These are phyloP conservation scores for Molossus molossus DNA, from an alignment of 2,797 vertebrate species.

Conservation along the genomic window DNA sequence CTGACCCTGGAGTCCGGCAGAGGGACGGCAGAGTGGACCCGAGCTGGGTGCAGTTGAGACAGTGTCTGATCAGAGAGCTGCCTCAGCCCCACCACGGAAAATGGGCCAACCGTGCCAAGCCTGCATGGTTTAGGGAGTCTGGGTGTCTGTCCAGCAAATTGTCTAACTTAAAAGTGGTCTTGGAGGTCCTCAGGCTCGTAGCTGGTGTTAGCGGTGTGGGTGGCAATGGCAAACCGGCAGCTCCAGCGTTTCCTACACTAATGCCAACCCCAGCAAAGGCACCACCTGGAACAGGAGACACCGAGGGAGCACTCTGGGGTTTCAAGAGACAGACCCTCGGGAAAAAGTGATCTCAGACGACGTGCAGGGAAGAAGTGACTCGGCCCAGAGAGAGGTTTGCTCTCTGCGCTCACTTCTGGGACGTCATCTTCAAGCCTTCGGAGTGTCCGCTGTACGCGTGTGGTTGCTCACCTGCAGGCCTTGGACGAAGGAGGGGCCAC, in stretches of 20 bases:
- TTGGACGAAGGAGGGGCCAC: neutral
- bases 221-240: constrained; percentile 87
- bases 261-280: neutral
- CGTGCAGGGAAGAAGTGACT: neutral
- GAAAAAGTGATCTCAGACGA: neutral
- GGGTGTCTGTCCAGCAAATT: no score
- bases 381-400: neutral
- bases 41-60: constrained; percentile 89
- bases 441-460: neutral
- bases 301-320: neutral
- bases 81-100: constrained; percentile 85
- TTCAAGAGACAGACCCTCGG: neutral
- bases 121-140: constrained; percentile 85
- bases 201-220: no score
- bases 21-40: no score
- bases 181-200: no score
- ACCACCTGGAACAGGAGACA: neutral
- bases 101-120: constrained; percentile 88
- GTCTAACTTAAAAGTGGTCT: no score
- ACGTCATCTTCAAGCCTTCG: neutral
- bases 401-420: neutral
- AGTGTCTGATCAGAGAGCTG: constrained; percentile 87
- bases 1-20: no score
- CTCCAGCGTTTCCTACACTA: neutral
- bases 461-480: neutral